These are phyloP conservation scores for Saxidomus purpurata DNA, from an alignment of 1,140 invertebrate genomes.

Conservation along the genomic window DNA sequence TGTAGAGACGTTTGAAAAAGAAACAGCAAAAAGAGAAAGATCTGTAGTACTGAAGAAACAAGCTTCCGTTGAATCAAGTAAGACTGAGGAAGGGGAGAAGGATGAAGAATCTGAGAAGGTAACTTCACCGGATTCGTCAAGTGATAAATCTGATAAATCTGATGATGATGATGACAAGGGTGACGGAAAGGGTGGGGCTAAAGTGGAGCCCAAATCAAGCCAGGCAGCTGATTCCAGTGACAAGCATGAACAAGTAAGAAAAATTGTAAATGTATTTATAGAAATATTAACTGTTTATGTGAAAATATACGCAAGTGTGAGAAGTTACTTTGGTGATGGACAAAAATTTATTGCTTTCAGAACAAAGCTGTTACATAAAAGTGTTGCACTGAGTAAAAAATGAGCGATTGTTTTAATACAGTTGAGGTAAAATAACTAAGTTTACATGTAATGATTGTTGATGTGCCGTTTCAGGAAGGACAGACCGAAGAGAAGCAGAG, in stretches of 20 bases:
- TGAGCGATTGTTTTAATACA: too few relatives aligned
- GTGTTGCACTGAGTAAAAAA: too few relatives aligned
- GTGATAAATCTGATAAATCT: conserved; percentile 34
- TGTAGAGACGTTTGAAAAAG: not conserved
- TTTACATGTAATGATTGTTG: too few relatives aligned
- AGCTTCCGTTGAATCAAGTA: conserved; percentile 12
- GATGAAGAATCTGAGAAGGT: conserved; percentile 43
- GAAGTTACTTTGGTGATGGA: too few relatives aligned
- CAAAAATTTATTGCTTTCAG: too few relatives aligned
- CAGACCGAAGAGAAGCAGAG: conserved; percentile 57
- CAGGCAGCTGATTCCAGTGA: not conserved
- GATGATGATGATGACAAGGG: conserved; percentile 63
- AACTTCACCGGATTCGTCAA: conserved; percentile 12
- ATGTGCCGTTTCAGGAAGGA: conserved; percentile 54
- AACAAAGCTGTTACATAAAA: too few relatives aligned
- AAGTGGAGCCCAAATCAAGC: conserved; percentile 9
- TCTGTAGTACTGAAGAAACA: conserved; percentile 17
- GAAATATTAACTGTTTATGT: too few relatives aligned
- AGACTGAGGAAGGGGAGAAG: conserved; percentile 51
- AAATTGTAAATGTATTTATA: not conserved
- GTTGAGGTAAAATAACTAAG: too few relatives aligned
- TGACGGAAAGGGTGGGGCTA: conserved; percentile 59
- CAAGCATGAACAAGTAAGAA: conserved; percentile 38
- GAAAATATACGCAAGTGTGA: too few relatives aligned
- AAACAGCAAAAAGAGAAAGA: conserved; percentile 13